Percentiles rank a stretch among this genome's conserved stretches.
phyloP scores from a whole-genome alignment of 2,888 invertebrate genomes.

The Morpho achilles region DNA sequence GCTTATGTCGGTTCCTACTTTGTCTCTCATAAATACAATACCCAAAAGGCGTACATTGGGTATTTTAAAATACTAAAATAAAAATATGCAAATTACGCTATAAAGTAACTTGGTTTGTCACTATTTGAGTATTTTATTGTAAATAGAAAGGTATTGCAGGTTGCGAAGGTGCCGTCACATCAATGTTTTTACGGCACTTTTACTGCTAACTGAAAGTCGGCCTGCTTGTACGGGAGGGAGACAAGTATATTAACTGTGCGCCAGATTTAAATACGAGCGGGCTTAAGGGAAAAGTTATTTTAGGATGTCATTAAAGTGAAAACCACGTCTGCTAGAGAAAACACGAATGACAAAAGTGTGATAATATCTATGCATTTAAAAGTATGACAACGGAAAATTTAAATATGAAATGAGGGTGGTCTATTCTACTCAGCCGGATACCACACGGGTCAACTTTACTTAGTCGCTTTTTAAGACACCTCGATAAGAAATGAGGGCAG shows the following conservation, averaged over 20 bases:
- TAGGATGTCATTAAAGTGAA: not conserved
- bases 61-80: too few relatives aligned
- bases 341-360: too few relatives aligned
- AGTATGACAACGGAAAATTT: too few relatives aligned
- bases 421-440: too few relatives aligned
- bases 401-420: too few relatives aligned
- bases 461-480: too few relatives aligned
- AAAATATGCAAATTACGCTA: constrained; percentile 11
- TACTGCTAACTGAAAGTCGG: constrained; percentile 46
- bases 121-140: constrained; percentile 32
- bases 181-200: constrained; percentile 46
- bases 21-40: too few relatives aligned
- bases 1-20: too few relatives aligned
- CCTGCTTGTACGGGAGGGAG: constrained; percentile 13
- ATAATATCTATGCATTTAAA: too few relatives aligned
- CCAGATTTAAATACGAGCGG: constrained; percentile 19
- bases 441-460: too few relatives aligned
- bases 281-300: constrained; percentile 16
- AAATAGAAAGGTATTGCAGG: constrained; percentile 25
- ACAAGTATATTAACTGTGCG: constrained; percentile 16
- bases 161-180: constrained; percentile 31
- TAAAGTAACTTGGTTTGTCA: constrained; percentile 12
- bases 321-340: not conserved
- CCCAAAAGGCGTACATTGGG: too few relatives aligned
- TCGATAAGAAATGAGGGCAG: too few relatives aligned